These are phyloP conservation scores for Takifugu bimaculatus DNA, from an alignment of 2,113 vertebrate genomes.

Conservation along the genomic window DNA sequence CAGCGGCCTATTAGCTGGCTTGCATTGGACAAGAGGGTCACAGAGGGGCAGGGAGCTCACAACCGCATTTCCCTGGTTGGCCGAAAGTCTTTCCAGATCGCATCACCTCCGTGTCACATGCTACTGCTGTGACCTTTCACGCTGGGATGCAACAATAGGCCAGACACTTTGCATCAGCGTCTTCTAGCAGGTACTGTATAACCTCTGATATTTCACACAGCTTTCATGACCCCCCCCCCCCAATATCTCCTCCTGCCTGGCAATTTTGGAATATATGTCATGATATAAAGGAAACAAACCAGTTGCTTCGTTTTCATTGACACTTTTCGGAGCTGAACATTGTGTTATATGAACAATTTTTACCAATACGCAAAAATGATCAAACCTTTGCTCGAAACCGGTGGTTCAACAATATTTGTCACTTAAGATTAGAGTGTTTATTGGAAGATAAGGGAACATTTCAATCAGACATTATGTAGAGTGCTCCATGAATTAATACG, in stretches of 20 bases:
- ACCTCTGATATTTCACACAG: background rate
- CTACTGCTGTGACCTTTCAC: constrained; percentile 62
- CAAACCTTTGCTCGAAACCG: constrained; percentile 8
- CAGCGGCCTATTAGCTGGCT: constrained; percentile 61
- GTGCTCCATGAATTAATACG: constrained; percentile 27
- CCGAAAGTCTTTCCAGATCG: constrained; percentile 53
- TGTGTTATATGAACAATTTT: background rate
- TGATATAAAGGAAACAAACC: background rate
- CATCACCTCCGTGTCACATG: constrained; percentile 59
- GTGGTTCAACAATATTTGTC: constrained; percentile 8
- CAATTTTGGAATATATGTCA: no score
- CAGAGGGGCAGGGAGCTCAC: constrained; percentile 38
- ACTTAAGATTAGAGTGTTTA: constrained; percentile 28
- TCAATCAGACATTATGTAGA: constrained; percentile 36
- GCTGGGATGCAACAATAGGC: constrained; percentile 52
- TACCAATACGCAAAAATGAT: constrained; percentile 16
- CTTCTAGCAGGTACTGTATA: constrained; percentile 17
- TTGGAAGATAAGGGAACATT: constrained; percentile 29
- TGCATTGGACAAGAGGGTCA: constrained; percentile 44
- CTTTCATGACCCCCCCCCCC: no score
- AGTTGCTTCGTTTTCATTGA: background rate
- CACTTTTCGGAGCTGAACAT: background rate
- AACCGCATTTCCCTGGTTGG: constrained; percentile 50
- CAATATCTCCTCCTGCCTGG: no score
- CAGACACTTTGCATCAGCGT: constrained; percentile 44